Conservation (phyloP, 2,888 invertebrate genomes). For the Blera fallax region DNA sequence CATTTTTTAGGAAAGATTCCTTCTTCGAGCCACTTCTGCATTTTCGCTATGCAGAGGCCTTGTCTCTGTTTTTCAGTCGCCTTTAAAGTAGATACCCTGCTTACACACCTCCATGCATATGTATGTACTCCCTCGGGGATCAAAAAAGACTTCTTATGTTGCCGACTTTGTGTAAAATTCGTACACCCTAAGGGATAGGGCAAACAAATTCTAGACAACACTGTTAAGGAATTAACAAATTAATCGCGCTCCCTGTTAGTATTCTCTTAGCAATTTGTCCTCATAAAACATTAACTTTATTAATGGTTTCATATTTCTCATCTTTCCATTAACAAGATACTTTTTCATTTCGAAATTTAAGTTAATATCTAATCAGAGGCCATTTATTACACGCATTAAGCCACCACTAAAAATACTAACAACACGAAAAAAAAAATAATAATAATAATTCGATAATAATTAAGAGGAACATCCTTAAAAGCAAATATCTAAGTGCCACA, state of each 20-base stretch:
- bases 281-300: constrained; percentile 27
- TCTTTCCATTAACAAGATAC: constrained; percentile 21
- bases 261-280: constrained; percentile 23
- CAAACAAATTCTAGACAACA: too few relatives aligned
- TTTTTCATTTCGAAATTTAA: constrained; percentile 48
- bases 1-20: not conserved
- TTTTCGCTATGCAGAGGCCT: not conserved
- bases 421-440: not conserved
- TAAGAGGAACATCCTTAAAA: constrained; percentile 58
- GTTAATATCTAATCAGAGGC: constrained; percentile 43
- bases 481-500: constrained; percentile 6
- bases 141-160: too few relatives aligned
- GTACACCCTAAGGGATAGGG: too few relatives aligned
- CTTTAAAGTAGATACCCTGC: too few relatives aligned
- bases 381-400: constrained; percentile 48
- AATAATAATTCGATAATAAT: constrained; percentile 57
- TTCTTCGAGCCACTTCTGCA: not conserved
- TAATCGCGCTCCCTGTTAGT: not conserved
- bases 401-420: constrained; percentile 9
- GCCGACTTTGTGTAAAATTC: too few relatives aligned
- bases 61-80: not conserved
- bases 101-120: too few relatives aligned
- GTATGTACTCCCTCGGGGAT: too few relatives aligned
- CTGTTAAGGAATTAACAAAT: not conserved
- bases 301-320: constrained; percentile 25